Evolutionary conservation across 2,888 invertebrate species (phyloP), one percentile per base, ranked within the genome.

Genomic region (Pseudoips prasinana): DNA sequence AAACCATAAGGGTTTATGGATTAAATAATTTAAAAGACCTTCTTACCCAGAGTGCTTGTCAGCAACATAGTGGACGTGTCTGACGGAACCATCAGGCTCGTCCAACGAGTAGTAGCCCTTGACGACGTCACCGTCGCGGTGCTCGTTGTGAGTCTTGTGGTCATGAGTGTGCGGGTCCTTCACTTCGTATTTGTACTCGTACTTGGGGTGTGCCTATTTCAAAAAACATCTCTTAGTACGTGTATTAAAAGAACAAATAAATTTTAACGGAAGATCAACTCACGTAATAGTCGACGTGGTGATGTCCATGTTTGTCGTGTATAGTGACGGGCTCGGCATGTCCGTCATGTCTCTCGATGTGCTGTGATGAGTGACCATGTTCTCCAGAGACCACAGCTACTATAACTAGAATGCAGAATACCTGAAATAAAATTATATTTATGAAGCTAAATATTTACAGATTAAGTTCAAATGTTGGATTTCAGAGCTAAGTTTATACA

Each of bases 101-200:
- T 86, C 83, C 30, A 90, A 72, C 14, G 77, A 77, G 69, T 91
- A 91, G 59, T 85, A 55, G 7, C 91, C 91, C 60, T 88, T 83
- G 32, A 91, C 91, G 29, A 75, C 81, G 58, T 91, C 85, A 25
- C 91, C 91, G 65, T 87, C 84, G 35, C 81, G 74, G 53, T 75
- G 72, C 62, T 85, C 82, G 45, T 74, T 82, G 49, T 83, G 82
- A 6, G 76, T 73, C 64, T 85, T 83, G 62, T 79, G 76, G 64
- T 91, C 91, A 10, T 90, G 89, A 33, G 90, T 90, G 59, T 90
- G 87, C 3, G 83, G 81, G 62, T 90, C 90, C 35, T 82, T 74
- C 9, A 90, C 90, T 22, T 38, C 18, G 23, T 38, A 38, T 5
- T 25, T 14, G 11, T 32, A 38, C 50, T 71, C 67, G 56, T 82